Conservation (phyloP, 2,113 vertebrate genomes). For the Tympanuchus pallidicinctus region DNA sequence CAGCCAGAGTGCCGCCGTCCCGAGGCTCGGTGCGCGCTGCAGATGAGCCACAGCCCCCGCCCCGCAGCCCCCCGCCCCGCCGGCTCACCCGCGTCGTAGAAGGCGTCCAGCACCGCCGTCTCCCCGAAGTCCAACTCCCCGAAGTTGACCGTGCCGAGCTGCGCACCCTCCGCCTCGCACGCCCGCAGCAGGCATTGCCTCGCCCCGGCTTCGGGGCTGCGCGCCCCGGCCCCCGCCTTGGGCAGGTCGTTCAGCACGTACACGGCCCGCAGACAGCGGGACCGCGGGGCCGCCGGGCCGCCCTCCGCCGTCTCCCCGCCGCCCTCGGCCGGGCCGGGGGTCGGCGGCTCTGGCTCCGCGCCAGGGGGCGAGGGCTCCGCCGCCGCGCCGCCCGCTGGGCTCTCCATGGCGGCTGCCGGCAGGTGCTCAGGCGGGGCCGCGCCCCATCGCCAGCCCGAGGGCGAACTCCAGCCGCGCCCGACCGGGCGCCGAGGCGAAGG, state of each 20-base stretch:
- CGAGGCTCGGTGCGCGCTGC: accelerated
- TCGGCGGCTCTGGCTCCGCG: background rate
- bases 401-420: constrained; percentile 28
- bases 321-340: background rate
- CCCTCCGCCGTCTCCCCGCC: constrained; percentile 4
- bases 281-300: constrained; percentile 61
- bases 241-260: constrained; percentile 86
- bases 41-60: background rate
- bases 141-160: constrained; percentile 87
- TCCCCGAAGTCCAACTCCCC: constrained; percentile 91
- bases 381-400: background rate
- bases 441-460: background rate
- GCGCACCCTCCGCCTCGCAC: constrained; percentile 88
- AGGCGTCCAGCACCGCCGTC: constrained; percentile 88
- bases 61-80: background rate
- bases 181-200: constrained; percentile 86
- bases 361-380: background rate
- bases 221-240: constrained; percentile 71
- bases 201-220: constrained; percentile 88
- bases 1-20: background rate
- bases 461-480: background rate
- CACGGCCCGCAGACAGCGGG: constrained; percentile 82
- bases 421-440: constrained; percentile 34
- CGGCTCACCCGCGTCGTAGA: constrained; percentile 91
- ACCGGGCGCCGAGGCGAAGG: background rate